Conservation (phyloP, 2,113 vertebrate genomes). For the Brachirus orientalis region DNA sequence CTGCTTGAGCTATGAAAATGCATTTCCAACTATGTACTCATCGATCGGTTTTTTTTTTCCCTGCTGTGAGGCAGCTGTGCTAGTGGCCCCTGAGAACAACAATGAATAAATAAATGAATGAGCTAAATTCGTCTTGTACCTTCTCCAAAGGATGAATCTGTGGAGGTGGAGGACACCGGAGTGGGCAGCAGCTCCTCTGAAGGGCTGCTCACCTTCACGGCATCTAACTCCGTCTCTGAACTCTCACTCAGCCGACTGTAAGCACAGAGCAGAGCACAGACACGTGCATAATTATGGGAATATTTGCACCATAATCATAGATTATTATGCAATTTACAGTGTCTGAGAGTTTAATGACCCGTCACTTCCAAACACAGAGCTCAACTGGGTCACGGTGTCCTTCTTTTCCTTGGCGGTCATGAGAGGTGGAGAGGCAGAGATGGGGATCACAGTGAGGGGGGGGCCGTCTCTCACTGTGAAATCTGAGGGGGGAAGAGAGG, state of each 20-base stretch:
- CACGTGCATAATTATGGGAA: not conserved
- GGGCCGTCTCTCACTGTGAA: constrained; percentile 85
- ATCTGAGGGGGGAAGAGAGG: constrained; percentile 68
- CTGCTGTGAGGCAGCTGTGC: too few species aligned
- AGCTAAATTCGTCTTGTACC: constrained; percentile 70
- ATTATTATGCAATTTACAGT: not conserved
- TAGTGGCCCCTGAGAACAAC: not conserved
- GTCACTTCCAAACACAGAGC: constrained; percentile 84
- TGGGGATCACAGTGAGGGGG: constrained; percentile 43
- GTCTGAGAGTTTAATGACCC: constrained; percentile 76
- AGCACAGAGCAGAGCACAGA: not conserved
- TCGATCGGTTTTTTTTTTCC: too few species aligned
- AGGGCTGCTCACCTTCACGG: constrained; percentile 78
- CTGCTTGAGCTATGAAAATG: too few species aligned
- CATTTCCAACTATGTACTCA: too few species aligned
- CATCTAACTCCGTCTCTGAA: constrained; percentile 84
- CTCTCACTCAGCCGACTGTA: constrained; percentile 69
- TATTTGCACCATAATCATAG: not conserved
- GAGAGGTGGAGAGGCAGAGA: constrained; percentile 82
- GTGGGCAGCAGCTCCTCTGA: constrained; percentile 87
- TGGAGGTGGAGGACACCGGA: constrained; percentile 83
- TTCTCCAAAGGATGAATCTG: constrained; percentile 87
- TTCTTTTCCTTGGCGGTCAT: constrained; percentile 77
- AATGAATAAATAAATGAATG: not conserved
- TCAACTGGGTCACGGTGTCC: constrained; percentile 69